Conservation (phyloP, 2,797 vertebrate species). For the Falco concolor region DNA sequence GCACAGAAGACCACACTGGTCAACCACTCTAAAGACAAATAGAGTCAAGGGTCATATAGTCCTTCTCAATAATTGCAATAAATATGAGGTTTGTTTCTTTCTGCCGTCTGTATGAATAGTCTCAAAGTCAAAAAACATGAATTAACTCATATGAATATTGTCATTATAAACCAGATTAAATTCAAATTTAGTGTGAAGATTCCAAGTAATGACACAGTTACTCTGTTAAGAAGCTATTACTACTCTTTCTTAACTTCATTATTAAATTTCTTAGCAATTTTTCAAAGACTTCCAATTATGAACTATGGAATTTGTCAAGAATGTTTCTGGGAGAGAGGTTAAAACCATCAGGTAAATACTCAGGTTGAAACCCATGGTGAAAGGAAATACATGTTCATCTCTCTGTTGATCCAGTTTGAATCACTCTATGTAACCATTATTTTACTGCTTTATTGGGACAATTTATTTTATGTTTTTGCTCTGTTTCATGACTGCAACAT, state of each 20-base stretch:
- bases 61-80: background rate
- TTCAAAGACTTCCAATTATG: background rate
- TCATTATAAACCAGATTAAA: background rate
- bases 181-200: background rate
- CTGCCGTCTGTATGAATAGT: background rate
- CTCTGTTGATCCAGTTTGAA: background rate
- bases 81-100: background rate
- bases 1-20: background rate
- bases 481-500: background rate
- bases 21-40: background rate
- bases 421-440: background rate
- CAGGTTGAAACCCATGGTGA: background rate
- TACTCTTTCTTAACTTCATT: background rate
- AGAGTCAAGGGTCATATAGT: background rate
- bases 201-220: background rate
- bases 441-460: constrained; percentile 47
- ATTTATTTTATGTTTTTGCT: constrained; percentile 43
- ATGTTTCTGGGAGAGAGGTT: background rate
- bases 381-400: background rate
- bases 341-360: background rate
- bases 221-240: background rate
- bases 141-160: background rate
- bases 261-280: background rate
- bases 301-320: background rate
- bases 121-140: background rate